Evolutionary conservation across 2,888 invertebrate species (phyloP).

Genomic region (Hirtodrosophila duncani): DNA sequence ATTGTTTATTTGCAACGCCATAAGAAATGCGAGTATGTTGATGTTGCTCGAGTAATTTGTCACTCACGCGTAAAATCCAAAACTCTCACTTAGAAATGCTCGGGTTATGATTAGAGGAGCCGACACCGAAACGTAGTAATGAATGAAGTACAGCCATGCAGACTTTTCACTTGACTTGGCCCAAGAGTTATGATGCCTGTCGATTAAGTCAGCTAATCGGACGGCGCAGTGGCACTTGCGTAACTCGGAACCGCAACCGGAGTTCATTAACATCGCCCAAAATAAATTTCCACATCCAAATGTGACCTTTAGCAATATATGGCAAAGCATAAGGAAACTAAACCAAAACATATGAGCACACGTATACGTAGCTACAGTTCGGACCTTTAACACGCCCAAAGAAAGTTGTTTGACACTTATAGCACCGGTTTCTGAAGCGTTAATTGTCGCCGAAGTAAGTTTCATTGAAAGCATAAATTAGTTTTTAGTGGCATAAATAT

Average conservation of each 20-base stretch:
- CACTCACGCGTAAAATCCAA: conserved; percentile 62
- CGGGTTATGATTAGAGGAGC: not conserved
- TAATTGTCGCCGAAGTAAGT: conserved; percentile 10
- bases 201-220: conserved; percentile 5
- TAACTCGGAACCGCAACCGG: conserved; percentile 11
- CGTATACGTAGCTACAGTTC: too few relatives aligned
- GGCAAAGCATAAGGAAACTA: conserved; percentile 18
- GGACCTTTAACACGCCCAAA: conserved; percentile 2
- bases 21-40: too few relatives aligned
- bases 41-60: conserved; percentile 48
- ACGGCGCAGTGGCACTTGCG: conserved; percentile 18
- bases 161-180: conserved; percentile 3
- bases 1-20: conserved; percentile 26
- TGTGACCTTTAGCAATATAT: conserved; percentile 29
- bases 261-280: conserved; percentile 26
- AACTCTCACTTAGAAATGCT: conserved; percentile 37
- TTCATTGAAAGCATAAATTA: not conserved
- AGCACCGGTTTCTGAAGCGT: conserved; percentile 17
- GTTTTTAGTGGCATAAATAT: conserved; percentile 6
- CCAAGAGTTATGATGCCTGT: not conserved
- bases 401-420: conserved; percentile 38
- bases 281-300: conserved; percentile 8
- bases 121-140: too few relatives aligned
- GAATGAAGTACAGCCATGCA: conserved; percentile 9
- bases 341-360: not conserved